A percentile compares a stretch with the other conserved stretches of the same genome.
Evolutionary conservation across 2,888 invertebrate genomes (phyloP).

Genomic region (Spodoptera exigua): DNA sequence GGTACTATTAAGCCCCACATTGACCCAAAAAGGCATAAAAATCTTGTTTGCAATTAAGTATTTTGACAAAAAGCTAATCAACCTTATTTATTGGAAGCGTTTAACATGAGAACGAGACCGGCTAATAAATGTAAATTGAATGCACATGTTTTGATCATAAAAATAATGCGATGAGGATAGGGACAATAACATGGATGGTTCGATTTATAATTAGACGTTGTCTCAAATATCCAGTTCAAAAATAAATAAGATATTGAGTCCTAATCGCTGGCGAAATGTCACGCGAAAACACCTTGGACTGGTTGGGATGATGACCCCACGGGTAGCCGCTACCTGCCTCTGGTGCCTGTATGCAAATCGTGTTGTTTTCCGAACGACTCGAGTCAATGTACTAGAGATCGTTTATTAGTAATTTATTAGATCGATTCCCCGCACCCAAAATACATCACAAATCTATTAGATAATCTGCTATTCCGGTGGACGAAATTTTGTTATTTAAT

Average conservation of each 20-base stretch:
- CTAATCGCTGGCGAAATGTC: conserved; percentile 82
- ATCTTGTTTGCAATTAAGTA: neutral
- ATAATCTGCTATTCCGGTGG: conserved; percentile 49
- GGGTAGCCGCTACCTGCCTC: conserved; percentile 79
- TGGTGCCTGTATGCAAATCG: conserved; percentile 83
- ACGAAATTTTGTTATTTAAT: conserved; percentile 40
- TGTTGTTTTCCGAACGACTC: conserved; percentile 76
- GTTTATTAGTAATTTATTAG: conserved; percentile 81
- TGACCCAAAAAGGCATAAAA: conserved; percentile 11
- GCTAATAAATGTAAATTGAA: conserved; percentile 32
- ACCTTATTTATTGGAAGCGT: conserved; percentile 30
- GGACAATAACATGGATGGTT: conserved; percentile 57
- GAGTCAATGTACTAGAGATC: conserved; percentile 81
- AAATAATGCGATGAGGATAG: conserved; percentile 52
- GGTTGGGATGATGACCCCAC: conserved; percentile 82
- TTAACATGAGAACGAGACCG: conserved; percentile 17
- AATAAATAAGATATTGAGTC: conserved; percentile 68
- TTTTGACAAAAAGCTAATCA: conserved; percentile 35
- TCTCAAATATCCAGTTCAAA: conserved; percentile 51
- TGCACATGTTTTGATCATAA: conserved; percentile 47
- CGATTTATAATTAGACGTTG: conserved; percentile 59
- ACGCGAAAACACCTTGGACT: conserved; percentile 78
- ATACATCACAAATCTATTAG: conserved; percentile 50
- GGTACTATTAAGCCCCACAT: conserved; percentile 5
- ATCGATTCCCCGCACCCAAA: conserved; percentile 66